Percentiles rank a stretch among this genome's conserved stretches.
Evolutionary conservation across 2,113 vertebrate genomes (phyloP).

Genomic region (Hippocampus zosterae): DNA sequence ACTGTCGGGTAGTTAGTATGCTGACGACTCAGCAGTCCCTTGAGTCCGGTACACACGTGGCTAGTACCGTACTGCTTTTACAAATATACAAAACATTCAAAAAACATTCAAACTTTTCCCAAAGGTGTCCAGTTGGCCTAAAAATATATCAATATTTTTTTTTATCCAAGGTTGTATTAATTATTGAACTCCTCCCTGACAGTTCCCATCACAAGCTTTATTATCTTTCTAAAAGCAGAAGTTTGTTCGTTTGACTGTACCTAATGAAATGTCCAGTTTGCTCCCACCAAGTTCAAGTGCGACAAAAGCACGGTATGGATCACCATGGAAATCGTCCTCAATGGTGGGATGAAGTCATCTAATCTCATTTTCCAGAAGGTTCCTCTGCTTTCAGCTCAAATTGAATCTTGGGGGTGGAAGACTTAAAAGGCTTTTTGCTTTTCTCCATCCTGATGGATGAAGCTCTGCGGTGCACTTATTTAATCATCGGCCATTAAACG

Average conservation of each 20-base stretch:
- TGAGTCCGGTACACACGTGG: background rate
- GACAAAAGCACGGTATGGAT: background rate
- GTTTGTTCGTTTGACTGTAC: too few species aligned
- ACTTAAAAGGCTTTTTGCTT: constrained; percentile 3
- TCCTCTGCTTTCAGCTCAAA: background rate
- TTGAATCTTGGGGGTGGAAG: background rate
- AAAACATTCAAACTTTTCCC: too few species aligned
- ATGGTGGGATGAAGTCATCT: background rate
- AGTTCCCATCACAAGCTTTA: too few species aligned
- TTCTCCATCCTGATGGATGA: constrained; percentile 47
- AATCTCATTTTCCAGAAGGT: constrained; percentile 4
- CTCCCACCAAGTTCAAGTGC: background rate
- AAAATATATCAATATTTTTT: too few species aligned
- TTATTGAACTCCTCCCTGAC: too few species aligned
- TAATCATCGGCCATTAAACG: constrained; percentile 57
- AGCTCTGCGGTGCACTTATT: constrained; percentile 49
- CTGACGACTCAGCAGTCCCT: background rate
- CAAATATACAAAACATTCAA: too few species aligned
- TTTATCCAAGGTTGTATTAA: too few species aligned
- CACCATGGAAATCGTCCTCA: background rate
- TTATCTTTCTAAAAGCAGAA: too few species aligned
- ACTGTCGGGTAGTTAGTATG: background rate
- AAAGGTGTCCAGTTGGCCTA: too few species aligned
- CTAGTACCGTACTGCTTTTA: too few species aligned
- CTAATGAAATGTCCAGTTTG: background rate